Evolutionary conservation across 2,888 invertebrate species (phyloP), one percentile per base, ranked within the genome.

Genomic region (Leptodirus hochenwartii): DNA sequence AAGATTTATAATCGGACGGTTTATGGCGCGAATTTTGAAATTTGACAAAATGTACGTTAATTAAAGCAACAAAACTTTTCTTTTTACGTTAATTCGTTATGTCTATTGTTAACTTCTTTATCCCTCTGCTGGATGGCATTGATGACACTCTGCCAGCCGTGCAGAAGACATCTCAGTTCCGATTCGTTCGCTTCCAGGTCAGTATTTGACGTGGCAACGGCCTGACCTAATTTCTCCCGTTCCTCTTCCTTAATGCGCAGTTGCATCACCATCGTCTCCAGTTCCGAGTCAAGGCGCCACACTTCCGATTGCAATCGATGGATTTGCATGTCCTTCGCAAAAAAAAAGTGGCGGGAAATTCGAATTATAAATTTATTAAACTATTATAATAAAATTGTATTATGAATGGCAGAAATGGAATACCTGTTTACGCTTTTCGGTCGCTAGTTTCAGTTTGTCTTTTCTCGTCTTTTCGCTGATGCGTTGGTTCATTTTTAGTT

Each of bases 121-220:
- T 81, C 79, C 13, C 78, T 53, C 33, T 73, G 68, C 13, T 65
- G 61, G 35, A 81, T 75, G 33, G 71, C 71, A 8, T 70, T 58
- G 3, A 82, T 61, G 22, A 80, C 74, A 9, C 73, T 68, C 46
- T 75, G 72, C 81, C 81, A 82, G 4, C 76, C 62, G 41, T 69
- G 68, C 37, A 74, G 61, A 11, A 81, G 55, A 4, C 70, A 67
- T 22, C 68, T 67, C 36, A 77, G 69, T 41, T 81, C 80, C 27
- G 65, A 55, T 41, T 75, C 69, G 27, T 80, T 47, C 13, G 69
- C 71, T 46, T 78, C 75, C 13, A 81, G 54, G 44, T 81, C 80
- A 1, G 72, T 66, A 35, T 71, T 72, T n/a, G 73, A 73, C 36
- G 73, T 63, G 1, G 71, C 66, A 15, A 76, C 64, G 47, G 70